Base-by-base conservation (phyloP, 2,113 vertebrate genomes). In the Stegastes partitus region DNA sequence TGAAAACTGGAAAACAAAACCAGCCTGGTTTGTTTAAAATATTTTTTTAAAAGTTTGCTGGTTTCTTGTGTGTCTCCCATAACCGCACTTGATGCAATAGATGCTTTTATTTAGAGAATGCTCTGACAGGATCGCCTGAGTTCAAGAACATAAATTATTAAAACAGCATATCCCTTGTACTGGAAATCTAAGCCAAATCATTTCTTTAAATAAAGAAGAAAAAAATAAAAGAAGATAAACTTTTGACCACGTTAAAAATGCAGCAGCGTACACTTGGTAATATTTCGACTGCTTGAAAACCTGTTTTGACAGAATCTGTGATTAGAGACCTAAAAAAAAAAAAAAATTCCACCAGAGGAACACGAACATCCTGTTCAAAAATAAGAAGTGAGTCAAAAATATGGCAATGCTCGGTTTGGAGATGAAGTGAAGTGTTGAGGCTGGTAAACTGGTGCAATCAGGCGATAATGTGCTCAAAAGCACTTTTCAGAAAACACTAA, bases 71-170 rank as follows among this genome's bases (percentile, higher is more conserved):
- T 10, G 47, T 50, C 12, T 42, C 39, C 12, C 25, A 5, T 0
- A 31, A 4, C 28, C 42, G 59, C 10, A 39, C 26, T 11, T 5
- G 10, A 18, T 71, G 28, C 26, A 59, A 21, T 49, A 5, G 16
- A 58, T 18, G 25, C 4, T 68, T 68, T 54, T 42, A 55, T 55
- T 68, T 68, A 44, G 55, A 22, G 18, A 47, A 49, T 50, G 19
- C 11, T 59, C 26, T 49, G 11, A 49, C 25, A 70, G 26, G 25
- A 49, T 18, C 19, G 21, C 45, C 37, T 31, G 42, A 49, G 28
- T 23, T 71, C 44, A 49, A 16, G 23, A 56, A 42, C 31, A 55
- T 11, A 44, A 26, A 68, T 68, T 22, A 68, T 55, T 42, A 26
- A 68, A 59, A 37, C 9, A 25, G 10, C 31, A 7, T 70, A 44